phyloP scores from a whole-genome alignment of 2,888 invertebrate genomes.

The Campaea margaritaria region DNA sequence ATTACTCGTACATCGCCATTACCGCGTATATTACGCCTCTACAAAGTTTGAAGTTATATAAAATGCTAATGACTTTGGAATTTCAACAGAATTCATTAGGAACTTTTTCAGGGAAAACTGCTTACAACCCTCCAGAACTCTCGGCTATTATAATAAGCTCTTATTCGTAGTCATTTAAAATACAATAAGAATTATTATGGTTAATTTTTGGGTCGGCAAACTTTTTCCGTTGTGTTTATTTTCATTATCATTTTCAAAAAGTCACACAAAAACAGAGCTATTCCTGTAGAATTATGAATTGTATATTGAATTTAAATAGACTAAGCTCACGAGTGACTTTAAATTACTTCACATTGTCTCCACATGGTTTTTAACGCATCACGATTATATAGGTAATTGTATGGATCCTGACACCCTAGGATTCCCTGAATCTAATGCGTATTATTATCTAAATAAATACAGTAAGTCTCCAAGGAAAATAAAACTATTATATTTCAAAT shows the following conservation, averaged over 20 bases:
- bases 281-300: no score
- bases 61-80: conserved; percentile 19
- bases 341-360: no score
- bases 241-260: background rate
- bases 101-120: conserved; percentile 20
- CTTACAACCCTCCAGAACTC: conserved; percentile 7
- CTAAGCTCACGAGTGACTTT: no score
- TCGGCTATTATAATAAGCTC: conserved; percentile 10
- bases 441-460: no score
- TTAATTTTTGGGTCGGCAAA: background rate
- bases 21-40: conserved; percentile 2
- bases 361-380: no score
- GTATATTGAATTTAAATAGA: no score
- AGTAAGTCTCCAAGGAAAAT: no score
- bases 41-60: conserved; percentile 14
- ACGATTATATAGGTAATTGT: no score
- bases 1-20: background rate
- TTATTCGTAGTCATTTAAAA: conserved; percentile 15
- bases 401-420: no score
- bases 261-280: no score
- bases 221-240: conserved; percentile 1
- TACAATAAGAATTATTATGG: conserved; percentile 5
- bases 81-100: conserved; percentile 28
- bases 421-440: no score
- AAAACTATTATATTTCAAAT: no score